Evolutionary conservation across 2,888 invertebrate species (phyloP), one percentile per base, ranked within the genome.

Genomic region (Odontocerum albicorne): DNA sequence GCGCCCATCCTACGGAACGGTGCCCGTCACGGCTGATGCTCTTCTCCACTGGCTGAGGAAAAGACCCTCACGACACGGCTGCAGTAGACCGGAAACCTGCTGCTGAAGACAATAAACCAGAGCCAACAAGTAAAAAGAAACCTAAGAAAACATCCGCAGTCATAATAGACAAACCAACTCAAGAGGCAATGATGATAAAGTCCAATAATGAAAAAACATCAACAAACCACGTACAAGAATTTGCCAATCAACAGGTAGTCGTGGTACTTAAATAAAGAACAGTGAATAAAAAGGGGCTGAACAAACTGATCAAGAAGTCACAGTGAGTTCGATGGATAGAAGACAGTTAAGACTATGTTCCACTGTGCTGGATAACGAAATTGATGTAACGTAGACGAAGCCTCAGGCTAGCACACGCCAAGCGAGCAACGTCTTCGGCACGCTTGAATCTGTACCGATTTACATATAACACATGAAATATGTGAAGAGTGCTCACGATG

Each of bases 1-100:
- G 60, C 60, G 60, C 54, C 55, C 60, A 57, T 57, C 52, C 60
- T 55, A 55, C 57, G 60, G 60, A 60, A 60, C 60, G 36, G 21
- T 60, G 60, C 45, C 22, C 57, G 60, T 60, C 60, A 57, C 60
- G 60, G 60, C 54, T 53, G 60, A 54, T 57, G 60, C 35, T 35
- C 46, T 27, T 36, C 43, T 17, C 42, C 40, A 40, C 36, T 35
- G 39, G 49, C 49, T 21, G 42, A 20, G 42, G 12, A 42, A 21
- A 17, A 44, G 44, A 52, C 44, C 55, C 54, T 49, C 58, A 54
- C 22, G 39, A 36, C 57, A 45, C 44, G 49, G 36, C 52, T 39
- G 21, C 47, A 52, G 17, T 32, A 38, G 52, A 46, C 45, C 52
- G 44, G 39, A 52, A 52, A 52, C 39, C 19, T 8, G 31, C n/a